These are phyloP conservation scores for Drosophila punjabiensis DNA, from an alignment of 1,140 invertebrate genomes.

Conservation along the genomic window DNA sequence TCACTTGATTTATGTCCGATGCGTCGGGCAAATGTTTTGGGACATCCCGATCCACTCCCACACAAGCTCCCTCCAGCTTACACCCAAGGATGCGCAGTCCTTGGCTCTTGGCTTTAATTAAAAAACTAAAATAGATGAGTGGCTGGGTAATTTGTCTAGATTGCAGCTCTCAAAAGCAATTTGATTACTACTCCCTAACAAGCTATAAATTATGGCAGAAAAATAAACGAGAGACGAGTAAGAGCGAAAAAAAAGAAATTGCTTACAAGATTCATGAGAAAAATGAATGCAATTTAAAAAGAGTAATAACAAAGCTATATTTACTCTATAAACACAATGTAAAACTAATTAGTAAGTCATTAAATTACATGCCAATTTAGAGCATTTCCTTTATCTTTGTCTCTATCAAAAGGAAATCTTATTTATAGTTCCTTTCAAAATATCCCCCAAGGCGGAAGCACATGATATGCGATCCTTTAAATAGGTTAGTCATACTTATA, in stretches of 20 bases:
- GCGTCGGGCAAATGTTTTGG: conserved; percentile 52
- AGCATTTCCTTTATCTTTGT: too few species aligned
- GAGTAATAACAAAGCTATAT: background rate
- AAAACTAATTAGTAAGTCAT: background rate
- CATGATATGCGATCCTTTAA: conserved; percentile 20
- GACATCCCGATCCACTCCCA: conserved; percentile 20
- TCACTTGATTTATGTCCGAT: conserved; percentile 74
- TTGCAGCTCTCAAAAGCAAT: conserved; percentile 61
- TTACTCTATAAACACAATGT: too few species aligned
- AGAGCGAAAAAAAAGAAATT: background rate
- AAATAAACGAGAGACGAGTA: conserved; percentile 10
- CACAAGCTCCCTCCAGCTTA: background rate
- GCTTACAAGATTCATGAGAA: background rate
- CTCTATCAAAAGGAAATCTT: background rate
- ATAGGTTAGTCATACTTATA: conserved; percentile 61
- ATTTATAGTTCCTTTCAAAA: conserved; percentile 11
- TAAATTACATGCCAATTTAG: background rate
- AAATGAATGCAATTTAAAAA: background rate
- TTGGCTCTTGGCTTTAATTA: conserved; percentile 67
- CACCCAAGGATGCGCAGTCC: conserved; percentile 24
- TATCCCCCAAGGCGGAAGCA: background rate
- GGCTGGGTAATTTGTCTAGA: conserved; percentile 75
- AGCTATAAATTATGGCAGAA: conserved; percentile 61
- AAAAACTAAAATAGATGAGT: conserved; percentile 72
- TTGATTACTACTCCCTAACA: conserved; percentile 57